Base-by-base conservation (phyloP, 1,140 invertebrate species). In the Bursaphelenchus mucronatus region DNA sequence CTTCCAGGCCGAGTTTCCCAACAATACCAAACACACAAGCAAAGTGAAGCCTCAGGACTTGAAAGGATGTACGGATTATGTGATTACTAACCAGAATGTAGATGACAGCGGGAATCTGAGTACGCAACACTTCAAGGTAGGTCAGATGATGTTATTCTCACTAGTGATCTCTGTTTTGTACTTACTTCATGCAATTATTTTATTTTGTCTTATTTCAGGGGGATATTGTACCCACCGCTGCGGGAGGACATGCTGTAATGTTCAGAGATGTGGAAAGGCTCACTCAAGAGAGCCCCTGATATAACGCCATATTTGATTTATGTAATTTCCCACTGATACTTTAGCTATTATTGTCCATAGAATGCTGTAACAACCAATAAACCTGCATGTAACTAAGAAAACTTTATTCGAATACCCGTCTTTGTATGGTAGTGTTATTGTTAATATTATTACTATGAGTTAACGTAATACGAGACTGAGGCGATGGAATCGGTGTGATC, bases 181-280 rank as follows among this genome's bases (percentile, higher is more conserved):
- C 21, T 72, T 3, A 13, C 30, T 1, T 3, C 30, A 30, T 30
- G 30, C 30, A 5, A 30, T 30, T 21, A 39, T 73, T 46, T n/a
- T 39, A 64, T 15, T 17, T 17, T 50, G 30, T 8, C 10, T 19
- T 8, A 56, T 76, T 81, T 13, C 73, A 89, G 87, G 92, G 88
- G 50, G 90, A 96, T 82, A 89, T 97, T 40, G 85, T 95, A 13
- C 91, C 90, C 10, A 96, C 94, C 0, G 88, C 88, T 64, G 89
- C 89, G 13, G 94, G 94, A 8, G 94, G 94, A 0, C 89, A 91
- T 2, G 91, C 95, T 78, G 91, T 97, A 0, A 88, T 96, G 30
- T 95, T 97, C 75, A 90, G 91, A 71, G 94, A 96, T 82, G 89
- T 97, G 2, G 94, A 97, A 83, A 88, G 88, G 68, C 82, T 97